These are phyloP conservation scores for Sebastes goodei DNA, from an alignment of 2,797 vertebrate species.

Conservation along the genomic window DNA sequence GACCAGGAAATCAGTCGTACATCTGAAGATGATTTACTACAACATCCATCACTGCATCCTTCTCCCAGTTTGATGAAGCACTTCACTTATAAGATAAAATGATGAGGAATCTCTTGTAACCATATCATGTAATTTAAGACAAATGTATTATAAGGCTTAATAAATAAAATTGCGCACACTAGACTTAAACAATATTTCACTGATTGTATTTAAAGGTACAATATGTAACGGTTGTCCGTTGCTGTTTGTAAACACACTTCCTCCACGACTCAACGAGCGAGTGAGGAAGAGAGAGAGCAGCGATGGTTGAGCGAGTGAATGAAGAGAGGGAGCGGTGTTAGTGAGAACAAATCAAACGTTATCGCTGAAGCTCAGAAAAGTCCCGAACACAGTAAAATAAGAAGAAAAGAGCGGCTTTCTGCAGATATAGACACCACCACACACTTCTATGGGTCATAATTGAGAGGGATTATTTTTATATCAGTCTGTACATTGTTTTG, in stretches of 20 bases:
- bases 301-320: not conserved
- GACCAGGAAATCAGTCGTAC: slow-evolving; percentile 20
- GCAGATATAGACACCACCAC: too few relatives aligned
- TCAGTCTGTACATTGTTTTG: too few relatives aligned
- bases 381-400: too few relatives aligned
- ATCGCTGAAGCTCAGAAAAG: fast-evolving
- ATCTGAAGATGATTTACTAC: fast-evolving
- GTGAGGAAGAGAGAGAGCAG: not conserved
- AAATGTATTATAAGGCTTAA: not conserved
- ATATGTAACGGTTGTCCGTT: not conserved
- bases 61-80: not conserved
- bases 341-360: not conserved
- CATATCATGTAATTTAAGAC: not conserved
- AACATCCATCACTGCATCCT: not conserved
- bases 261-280: not conserved
- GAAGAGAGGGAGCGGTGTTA: not conserved
- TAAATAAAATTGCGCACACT: not conserved
- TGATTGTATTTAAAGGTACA: not conserved
- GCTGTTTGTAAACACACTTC: not conserved
- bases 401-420: fast-evolving
- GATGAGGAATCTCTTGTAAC: not conserved
- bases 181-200: not conserved
- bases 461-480: too few relatives aligned
- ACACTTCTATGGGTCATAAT: too few relatives aligned
- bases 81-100: not conserved